Conservation (phyloP, 2,113 vertebrate genomes). For the Pitta sordida region DNA sequence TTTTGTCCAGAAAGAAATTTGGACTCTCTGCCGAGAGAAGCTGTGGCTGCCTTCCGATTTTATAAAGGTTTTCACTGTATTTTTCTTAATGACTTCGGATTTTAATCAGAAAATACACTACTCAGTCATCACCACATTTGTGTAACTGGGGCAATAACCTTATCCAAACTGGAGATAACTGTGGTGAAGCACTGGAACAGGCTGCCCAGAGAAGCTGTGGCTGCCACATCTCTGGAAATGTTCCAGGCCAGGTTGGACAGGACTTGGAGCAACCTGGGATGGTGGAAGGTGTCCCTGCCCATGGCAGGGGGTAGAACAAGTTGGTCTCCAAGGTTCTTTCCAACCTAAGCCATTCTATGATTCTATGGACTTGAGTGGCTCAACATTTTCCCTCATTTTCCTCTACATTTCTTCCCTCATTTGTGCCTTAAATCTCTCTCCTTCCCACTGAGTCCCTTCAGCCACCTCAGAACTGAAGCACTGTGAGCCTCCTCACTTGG, state of each 20-base stretch:
- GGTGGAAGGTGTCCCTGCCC: background rate
- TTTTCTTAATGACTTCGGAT: background rate
- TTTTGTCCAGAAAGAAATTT: background rate
- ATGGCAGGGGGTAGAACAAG: background rate
- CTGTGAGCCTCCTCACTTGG: background rate
- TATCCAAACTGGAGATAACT: background rate
- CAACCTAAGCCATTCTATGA: background rate
- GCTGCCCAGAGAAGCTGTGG: background rate
- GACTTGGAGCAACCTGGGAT: background rate
- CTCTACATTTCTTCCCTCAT: background rate
- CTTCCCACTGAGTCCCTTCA: background rate
- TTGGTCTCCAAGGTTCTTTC: background rate
- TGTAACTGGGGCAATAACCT: background rate
- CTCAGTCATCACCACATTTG: background rate
- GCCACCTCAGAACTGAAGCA: background rate
- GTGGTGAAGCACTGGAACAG: background rate
- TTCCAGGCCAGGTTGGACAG: accelerated
- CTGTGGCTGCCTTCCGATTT: background rate
- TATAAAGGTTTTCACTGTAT: background rate
- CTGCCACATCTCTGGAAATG: background rate
- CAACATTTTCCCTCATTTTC: background rate
- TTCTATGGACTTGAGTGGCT: background rate
- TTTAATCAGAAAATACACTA: background rate
- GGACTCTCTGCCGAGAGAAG: background rate
- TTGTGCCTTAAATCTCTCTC: background rate